Evolutionary conservation across 2,797 vertebrate species (phyloP), one percentile per base, ranked within the genome.

Genomic region (Hephaestus fuliginosus): DNA sequence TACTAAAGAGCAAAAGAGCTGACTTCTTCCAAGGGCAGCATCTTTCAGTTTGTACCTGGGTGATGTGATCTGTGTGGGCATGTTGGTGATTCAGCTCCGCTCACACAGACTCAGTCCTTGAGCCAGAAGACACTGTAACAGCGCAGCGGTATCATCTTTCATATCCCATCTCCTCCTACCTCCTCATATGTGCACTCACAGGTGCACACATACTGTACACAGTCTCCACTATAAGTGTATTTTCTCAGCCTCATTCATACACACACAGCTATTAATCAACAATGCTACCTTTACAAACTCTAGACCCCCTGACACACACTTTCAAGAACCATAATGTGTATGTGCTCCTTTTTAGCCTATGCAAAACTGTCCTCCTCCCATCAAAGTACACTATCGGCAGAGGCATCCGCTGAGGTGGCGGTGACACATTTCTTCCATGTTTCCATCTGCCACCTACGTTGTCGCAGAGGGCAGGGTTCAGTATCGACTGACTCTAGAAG

Each of bases 111-210:
- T 70, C 89, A 80, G 91, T 91, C 90, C 90, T 93, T 93, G 91
- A 94, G 93, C 89, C 87, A 88, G 87, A 88, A 89, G 84, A 90
- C 91, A 90, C 86, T 65, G 88, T 64, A 90, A 72, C 88, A 64
- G 57, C 53, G 15, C 77, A 56, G 55, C 73, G 76, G 57, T 13
- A 70, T 68, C 80, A 49, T 76, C 76, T 70, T 80, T 84, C 51
- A 49, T 70, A 72, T 73, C 33, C 44, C 53, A 30, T 55, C 71
- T 78, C 68, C 78, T 69, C 53, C 80, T 39, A 70, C 85, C 78
- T 84, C 84, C 82, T 86, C 62, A 30, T 52, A 57, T 58, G 56
- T 68, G 41, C 51, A 41, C 15, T 68, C 48, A 70, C 70, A 64
- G 71, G 49, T 78, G 73, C 64, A 79, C 72, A 66, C 61, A 39